Evolutionary conservation across 35 echinoderm and acorn worm genomes (phyloP).

Genomic region (Holothuria glaberrima): DNA sequence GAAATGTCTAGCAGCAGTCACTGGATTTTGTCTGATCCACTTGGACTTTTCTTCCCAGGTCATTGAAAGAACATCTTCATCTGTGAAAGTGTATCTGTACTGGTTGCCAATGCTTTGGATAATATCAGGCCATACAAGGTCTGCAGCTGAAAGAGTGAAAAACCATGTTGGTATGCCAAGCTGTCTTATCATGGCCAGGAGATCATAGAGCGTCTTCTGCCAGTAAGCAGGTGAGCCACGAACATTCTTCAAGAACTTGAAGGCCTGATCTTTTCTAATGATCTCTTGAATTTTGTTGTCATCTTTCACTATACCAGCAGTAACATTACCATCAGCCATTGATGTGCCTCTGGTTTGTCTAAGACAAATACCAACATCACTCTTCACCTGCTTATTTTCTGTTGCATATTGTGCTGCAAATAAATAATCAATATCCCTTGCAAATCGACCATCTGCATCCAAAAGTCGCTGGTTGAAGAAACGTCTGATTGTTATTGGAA

Average conservation of each 20-base stretch:
- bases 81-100: slow-evolving; percentile 18
- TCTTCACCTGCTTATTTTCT: slow-evolving; percentile 28
- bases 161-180: slow-evolving; percentile 77
- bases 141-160: slow-evolving; percentile 70
- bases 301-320: slow-evolving; percentile 54
- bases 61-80: slow-evolving; percentile 10
- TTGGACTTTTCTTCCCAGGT: slow-evolving; percentile 34
- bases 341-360: slow-evolving; percentile 18
- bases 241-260: slow-evolving; percentile 61
- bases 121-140: slow-evolving; percentile 76
- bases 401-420: slow-evolving; percentile 49
- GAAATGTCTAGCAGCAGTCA: slow-evolving; percentile 37
- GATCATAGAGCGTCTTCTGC: slow-evolving; percentile 60
- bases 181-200: slow-evolving; percentile 55
- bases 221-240: slow-evolving; percentile 75
- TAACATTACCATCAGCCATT: not conserved
- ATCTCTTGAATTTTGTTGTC: slow-evolving; percentile 45
- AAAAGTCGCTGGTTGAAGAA: slow-evolving; percentile 47
- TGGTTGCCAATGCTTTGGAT: slow-evolving; percentile 58
- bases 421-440: slow-evolving; percentile 44
- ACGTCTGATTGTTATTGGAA: not conserved
- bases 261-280: slow-evolving; percentile 54
- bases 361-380: slow-evolving; percentile 40
- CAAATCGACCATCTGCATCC: slow-evolving; percentile 38
- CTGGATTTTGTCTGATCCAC: slow-evolving; percentile 33